Conservation (phyloP, 2,888 invertebrate genomes). For the Hirtodrosophila duncani region DNA sequence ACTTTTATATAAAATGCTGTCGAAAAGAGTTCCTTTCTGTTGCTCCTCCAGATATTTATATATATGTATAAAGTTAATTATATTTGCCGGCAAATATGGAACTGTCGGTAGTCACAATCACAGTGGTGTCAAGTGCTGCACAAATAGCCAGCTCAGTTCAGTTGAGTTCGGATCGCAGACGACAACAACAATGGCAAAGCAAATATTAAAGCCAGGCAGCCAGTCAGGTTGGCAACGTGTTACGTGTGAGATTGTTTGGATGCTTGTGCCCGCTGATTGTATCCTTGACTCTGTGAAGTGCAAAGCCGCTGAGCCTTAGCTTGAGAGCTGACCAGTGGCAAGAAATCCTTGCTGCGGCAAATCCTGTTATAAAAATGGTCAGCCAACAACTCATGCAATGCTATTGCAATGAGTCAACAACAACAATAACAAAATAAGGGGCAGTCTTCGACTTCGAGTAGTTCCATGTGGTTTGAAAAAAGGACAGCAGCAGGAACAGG, state of each 20-base stretch:
- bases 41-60: constrained; percentile 13
- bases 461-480: constrained; percentile 8
- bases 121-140: constrained; percentile 49
- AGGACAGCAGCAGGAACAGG: constrained; percentile 13
- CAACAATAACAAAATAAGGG: constrained; percentile 5
- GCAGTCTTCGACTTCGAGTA: background rate
- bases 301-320: constrained; percentile 43
- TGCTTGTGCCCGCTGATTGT: constrained; percentile 1
- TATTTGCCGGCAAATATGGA: constrained; percentile 58
- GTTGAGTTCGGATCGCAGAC: constrained; percentile 38
- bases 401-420: constrained; percentile 35
- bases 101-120: constrained; percentile 58
- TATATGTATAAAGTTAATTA: constrained; percentile 54
- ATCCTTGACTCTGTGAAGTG: constrained; percentile 37
- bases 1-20: constrained; percentile 49
- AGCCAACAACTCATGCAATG: constrained; percentile 51
- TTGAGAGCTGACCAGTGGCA: constrained; percentile 49
- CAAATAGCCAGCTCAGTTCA: constrained; percentile 52
- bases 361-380: constrained; percentile 66
- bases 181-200: constrained; percentile 51
- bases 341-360: constrained; percentile 40
- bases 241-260: background rate
- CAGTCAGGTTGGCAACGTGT: constrained; percentile 3
- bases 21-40: constrained; percentile 22
- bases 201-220: constrained; percentile 50